Base-by-base conservation (phyloP, 2,888 invertebrate genomes). In the Pollenia angustigena region DNA sequence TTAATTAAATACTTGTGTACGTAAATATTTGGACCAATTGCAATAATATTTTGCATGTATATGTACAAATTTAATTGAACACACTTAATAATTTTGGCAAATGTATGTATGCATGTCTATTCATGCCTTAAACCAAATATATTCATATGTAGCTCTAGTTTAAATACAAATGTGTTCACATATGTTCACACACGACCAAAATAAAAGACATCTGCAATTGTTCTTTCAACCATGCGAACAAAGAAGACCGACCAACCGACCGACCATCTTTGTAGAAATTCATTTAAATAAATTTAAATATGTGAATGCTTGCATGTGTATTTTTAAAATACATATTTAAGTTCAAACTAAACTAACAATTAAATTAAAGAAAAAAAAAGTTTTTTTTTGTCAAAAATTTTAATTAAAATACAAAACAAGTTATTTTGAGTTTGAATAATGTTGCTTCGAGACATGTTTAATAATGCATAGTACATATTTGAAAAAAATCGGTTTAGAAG, bases 1-100 rank as follows among this genome's bases (percentile, higher is more conserved):
- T 60, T 79, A 80, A 71, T 71, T 71, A 80, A 80, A 80, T 80
- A 62, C 71, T 80, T 80, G 58, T 54, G 46, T 72, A 58, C 4
- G 14, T 58, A 56, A 9, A 44, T 12, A 2, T 10, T 32, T 32
- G 32, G 32, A 32, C 4, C 32, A 32, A 32, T 32, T 32, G 6
- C 32, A 32, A 46, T 3, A 23, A 9, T 56, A 18, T 14, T 60
- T 11, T 42, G 14, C 42, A 4, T 50, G 14, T 23, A 11, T 23
- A n/a, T n/a, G n/a, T 40, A 23, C 23, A 64, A 76, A 64, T 44
- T 18, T 52, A 42, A 76, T 76, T 76, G 52, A 64, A 54, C 64
- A 76, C 14, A 64, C n/a, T 52, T 64, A 54, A 44, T 52, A 46
- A 66, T 14, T 7, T 18, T 23, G 23, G 58, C 58, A 58, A 14